Base-by-base conservation (phyloP, 2,888 invertebrate genomes). In the Eupithecia abbreviata region DNA sequence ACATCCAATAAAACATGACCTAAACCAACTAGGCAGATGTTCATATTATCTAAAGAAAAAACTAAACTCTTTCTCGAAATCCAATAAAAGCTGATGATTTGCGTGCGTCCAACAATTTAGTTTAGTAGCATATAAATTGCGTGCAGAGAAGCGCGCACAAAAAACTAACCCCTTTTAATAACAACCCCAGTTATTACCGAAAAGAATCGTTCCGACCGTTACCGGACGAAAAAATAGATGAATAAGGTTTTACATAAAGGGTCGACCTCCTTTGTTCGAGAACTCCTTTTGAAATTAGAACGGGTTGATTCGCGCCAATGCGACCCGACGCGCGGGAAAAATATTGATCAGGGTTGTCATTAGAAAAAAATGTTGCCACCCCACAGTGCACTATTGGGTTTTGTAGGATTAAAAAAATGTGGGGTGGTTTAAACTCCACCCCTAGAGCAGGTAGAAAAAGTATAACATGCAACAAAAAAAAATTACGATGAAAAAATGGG, bases 121-220 rank as follows among this genome's bases (percentile, higher is more conserved):
- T 92, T 93, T 92, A 80, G 88, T 82, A 80, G 86, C 85, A 83
- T 81, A 88, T 82, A 85, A 86, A 89, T 94, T 90, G 93, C 94
- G 93, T 94, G 94, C 84, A 87, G 90, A 87, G 88, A 89, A 83
- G 80, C 85, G 78, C 85, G 82, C 84, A 89, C 90, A 93, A 93
- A 94, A 92, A 94, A 93, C 80, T 81, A 80, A 86, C 88, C 91
- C 91, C 88, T 88, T 89, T 87, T 88, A 88, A 88, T 87, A 86
- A 82, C 88, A 90, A 90, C 90, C 93, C 94, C 88, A 88, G 90
- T 90, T 88, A 93, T 92, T 92, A 91, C 91, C 92, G 87, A 92
- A 93, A 93, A 92, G 91, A 92, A 92, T 90, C 90, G 90, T 79
- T 87, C 84, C 88, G 88, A 92, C 94, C 93, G 94, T 95, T 94